Conservation (phyloP, 2,113 vertebrate species). For the Ochotona curzoniae region DNA sequence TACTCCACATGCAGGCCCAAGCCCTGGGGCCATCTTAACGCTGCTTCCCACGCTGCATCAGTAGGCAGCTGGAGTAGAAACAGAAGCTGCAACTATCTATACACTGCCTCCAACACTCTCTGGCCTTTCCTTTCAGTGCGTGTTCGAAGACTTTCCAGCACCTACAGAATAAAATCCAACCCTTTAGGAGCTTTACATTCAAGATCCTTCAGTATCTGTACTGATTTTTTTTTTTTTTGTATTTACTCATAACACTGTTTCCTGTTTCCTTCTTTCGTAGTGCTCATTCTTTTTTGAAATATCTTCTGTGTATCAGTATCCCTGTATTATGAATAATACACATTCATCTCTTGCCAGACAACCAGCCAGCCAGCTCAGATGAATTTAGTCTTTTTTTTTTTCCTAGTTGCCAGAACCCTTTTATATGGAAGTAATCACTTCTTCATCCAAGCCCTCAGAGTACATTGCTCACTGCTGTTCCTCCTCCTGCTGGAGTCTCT, state of each 20-base stretch:
- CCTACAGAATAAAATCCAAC: too few species aligned
- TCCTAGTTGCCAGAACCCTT: neutral
- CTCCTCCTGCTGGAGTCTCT: too few species aligned
- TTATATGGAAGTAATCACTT: neutral
- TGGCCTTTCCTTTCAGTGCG: too few species aligned
- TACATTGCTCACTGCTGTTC: neutral
- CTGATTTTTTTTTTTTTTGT: neutral
- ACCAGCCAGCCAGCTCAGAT: neutral
- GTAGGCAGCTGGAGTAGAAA: too few species aligned
- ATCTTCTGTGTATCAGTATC: neutral
- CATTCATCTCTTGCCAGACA: neutral
- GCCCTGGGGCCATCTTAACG: too few species aligned
- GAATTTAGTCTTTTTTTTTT: neutral
- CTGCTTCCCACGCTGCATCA: too few species aligned
- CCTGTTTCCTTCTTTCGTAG: neutral
- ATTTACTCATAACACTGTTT: neutral
- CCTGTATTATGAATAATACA: too few species aligned
- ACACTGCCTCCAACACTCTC: too few species aligned
- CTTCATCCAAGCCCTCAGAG: neutral
- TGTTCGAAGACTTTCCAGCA: too few species aligned
- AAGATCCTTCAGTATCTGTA: neutral
- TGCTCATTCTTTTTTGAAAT: neutral
- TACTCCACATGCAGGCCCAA: too few species aligned
- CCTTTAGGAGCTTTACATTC: neutral
- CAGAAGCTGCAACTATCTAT: too few species aligned